Percentiles rank a stretch among this genome's conserved stretches.
These are phyloP conservation scores for Rhagonycha fulva DNA, from an alignment of 2,888 invertebrate species.

Conservation along the genomic window DNA sequence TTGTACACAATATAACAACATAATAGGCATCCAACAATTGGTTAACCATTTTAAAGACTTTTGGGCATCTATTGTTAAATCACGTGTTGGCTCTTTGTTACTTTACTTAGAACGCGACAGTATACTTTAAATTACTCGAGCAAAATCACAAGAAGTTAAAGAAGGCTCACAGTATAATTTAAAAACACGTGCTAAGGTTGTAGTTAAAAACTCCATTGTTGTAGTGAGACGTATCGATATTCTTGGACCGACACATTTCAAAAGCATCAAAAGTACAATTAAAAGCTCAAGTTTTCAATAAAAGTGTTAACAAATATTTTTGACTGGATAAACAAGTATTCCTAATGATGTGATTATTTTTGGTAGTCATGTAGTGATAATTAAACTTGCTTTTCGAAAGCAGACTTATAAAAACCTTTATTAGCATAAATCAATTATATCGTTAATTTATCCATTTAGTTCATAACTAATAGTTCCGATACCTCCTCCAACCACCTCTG, in stretches of 20 bases:
- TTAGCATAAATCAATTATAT: background rate
- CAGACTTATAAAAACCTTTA: background rate
- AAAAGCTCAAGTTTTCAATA: background rate
- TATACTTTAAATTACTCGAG: background rate
- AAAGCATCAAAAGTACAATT: background rate
- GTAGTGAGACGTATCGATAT: slow-evolving; percentile 16
- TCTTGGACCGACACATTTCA: background rate
- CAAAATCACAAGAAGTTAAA: background rate
- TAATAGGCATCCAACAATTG: slow-evolving; percentile 36
- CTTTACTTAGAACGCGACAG: slow-evolving; percentile 22
- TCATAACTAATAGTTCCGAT: slow-evolving; percentile 28
- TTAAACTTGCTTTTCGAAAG: background rate
- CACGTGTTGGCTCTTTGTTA: slow-evolving; percentile 34
- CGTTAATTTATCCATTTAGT: slow-evolving; percentile 26
- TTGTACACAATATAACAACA: slow-evolving; percentile 40
- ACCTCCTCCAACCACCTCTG: slow-evolving; percentile 32
- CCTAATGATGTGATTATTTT: background rate
- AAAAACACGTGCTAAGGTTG: slow-evolving; percentile 30
- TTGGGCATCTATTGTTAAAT: slow-evolving; percentile 34
- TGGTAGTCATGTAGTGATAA: background rate
- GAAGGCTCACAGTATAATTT: slow-evolving; percentile 23
- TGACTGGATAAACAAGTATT: background rate
- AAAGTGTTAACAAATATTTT: background rate
- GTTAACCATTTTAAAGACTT: slow-evolving; percentile 38
- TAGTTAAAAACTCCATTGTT: slow-evolving; percentile 24